Conservation (phyloP, 2,888 invertebrate genomes). For the Amiota communis region DNA sequence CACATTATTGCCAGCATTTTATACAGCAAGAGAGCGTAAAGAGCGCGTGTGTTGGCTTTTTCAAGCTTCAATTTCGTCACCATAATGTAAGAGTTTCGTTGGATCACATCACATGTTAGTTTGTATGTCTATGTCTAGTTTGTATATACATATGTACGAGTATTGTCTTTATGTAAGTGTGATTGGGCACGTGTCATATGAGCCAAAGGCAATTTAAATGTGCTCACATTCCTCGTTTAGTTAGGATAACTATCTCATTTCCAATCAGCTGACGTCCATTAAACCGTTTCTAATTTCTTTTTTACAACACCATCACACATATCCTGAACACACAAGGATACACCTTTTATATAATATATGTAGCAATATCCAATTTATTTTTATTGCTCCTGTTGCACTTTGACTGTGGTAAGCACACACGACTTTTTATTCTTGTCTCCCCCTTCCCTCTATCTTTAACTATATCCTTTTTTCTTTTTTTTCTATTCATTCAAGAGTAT, state of each 20-base stretch:
- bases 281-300: not conserved
- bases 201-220: not conserved
- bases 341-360: not conserved
- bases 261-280: not conserved
- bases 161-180: not conserved
- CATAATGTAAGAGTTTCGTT: not conserved
- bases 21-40: not conserved
- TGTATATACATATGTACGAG: not conserved
- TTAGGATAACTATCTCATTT: not conserved
- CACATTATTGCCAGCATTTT: constrained; percentile 5
- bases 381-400: not conserved
- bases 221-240: not conserved
- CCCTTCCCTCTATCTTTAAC: not conserved
- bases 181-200: not conserved
- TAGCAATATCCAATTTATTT: not conserved
- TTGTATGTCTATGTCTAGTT: not conserved
- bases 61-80: no score
- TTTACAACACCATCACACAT: not conserved
- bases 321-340: not conserved
- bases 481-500: not conserved
- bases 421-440: not conserved
- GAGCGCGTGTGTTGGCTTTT: no score
- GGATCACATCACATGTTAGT: not conserved
- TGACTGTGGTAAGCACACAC: not conserved
- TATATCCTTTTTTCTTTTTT: not conserved